These are phyloP conservation scores for Diachasmimorpha longicaudata DNA, from an alignment of 1,140 invertebrate species.

Conservation along the genomic window DNA sequence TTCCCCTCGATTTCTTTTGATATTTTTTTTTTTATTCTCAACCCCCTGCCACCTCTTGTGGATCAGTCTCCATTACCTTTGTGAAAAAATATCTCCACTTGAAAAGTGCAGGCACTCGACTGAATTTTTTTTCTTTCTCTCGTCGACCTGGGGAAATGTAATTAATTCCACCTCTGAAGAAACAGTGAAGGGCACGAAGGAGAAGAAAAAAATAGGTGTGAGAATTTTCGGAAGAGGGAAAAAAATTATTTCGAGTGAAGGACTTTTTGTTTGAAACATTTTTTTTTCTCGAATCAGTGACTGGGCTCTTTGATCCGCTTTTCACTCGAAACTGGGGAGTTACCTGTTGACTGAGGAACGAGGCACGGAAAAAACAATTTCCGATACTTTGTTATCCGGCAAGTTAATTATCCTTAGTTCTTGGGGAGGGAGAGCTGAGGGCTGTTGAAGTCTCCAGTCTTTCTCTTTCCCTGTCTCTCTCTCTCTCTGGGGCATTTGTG, in stretches of 20 bases:
- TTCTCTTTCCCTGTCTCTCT: not conserved
- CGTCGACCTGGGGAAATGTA: not conserved
- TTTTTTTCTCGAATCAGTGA: not conserved
- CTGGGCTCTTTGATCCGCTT: not conserved
- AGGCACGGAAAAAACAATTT: not conserved
- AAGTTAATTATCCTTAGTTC: not conserved
- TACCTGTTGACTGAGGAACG: not conserved
- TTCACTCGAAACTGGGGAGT: not conserved
- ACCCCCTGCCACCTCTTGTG: too few species aligned
- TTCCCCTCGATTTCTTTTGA: not conserved
- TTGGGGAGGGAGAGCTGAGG: not conserved
- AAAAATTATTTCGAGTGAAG: not conserved
- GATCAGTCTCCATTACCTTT: not conserved
- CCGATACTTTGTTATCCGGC: not conserved
- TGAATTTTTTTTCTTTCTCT: not conserved
- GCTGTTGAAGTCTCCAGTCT: not conserved
- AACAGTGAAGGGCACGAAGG: not conserved
- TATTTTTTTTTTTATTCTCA: not conserved
- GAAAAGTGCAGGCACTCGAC: not conserved
- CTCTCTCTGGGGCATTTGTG: too few species aligned
- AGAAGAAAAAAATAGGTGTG: not conserved
- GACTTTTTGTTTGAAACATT: not conserved
- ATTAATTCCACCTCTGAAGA: not conserved
- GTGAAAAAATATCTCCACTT: not conserved
- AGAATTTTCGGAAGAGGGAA: not conserved